Conservation (phyloP, 2,797 vertebrate genomes). For the Enteromius unitaeniatus region DNA sequence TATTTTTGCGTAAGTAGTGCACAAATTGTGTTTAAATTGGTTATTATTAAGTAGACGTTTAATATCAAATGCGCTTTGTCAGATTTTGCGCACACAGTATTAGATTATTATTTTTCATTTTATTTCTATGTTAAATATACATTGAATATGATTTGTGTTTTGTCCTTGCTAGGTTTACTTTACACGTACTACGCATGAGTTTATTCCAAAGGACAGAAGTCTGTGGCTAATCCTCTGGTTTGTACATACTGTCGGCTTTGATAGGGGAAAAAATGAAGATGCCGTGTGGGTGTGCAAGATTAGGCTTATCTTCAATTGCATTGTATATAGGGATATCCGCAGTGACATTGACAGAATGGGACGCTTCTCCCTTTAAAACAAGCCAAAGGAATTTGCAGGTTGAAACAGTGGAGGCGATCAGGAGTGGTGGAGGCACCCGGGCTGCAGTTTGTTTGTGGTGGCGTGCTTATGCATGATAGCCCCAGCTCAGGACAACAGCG, state of each 20-base stretch:
- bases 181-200: conserved; percentile 34
- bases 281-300: conserved; percentile 59
- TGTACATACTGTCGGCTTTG: conserved; percentile 54
- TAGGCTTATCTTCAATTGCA: conserved; percentile 65
- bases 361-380: conserved; percentile 54
- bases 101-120: neutral
- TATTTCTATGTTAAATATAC: conserved; percentile 15
- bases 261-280: conserved; percentile 57
- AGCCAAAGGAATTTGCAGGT: conserved; percentile 47
- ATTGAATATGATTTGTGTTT: conserved; percentile 24
- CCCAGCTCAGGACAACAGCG: conserved; percentile 44
- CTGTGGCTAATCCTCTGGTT: conserved; percentile 57
- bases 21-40: neutral
- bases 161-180: conserved; percentile 48
- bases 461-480: conserved; percentile 49
- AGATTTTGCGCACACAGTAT: neutral
- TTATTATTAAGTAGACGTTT: neutral
- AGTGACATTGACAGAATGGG: conserved; percentile 63
- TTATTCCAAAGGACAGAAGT: conserved; percentile 52
- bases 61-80: neutral
- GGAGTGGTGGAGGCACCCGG: conserved; percentile 11
- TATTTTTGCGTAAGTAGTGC: conserved; percentile 14
- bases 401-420: conserved; percentile 41
- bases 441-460: conserved; percentile 50
- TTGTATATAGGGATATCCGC: conserved; percentile 63